These are phyloP conservation scores for Conomelus anceps DNA, from an alignment of 2,888 invertebrate species.

Conservation along the genomic window DNA sequence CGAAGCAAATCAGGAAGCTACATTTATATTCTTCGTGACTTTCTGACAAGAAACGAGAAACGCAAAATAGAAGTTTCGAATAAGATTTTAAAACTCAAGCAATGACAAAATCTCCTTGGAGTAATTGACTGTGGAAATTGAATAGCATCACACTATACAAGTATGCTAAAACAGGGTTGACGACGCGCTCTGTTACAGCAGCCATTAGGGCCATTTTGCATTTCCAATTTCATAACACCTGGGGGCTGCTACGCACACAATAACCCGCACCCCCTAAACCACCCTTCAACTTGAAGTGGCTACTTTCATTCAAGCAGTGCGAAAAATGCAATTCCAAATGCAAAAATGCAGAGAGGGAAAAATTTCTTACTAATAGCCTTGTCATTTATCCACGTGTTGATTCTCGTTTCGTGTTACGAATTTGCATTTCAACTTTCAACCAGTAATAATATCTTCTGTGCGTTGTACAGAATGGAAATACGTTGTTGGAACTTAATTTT, in stretches of 20 bases:
- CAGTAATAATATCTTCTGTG: neutral
- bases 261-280: neutral
- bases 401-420: too few relatives aligned
- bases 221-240: slow-evolving; percentile 32
- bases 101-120: neutral
- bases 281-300: neutral
- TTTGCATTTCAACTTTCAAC: neutral
- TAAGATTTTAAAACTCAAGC: neutral
- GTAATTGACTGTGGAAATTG: neutral
- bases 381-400: neutral
- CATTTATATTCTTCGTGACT: too few relatives aligned
- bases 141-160: neutral
- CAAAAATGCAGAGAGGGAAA: neutral
- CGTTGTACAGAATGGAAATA: neutral
- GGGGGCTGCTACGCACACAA: slow-evolving; percentile 18
- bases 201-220: slow-evolving; percentile 28
- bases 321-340: neutral
- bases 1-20: too few relatives aligned
- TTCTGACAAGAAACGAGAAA: too few relatives aligned
- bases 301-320: neutral
- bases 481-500: neutral
- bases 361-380: neutral
- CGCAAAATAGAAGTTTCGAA: neutral
- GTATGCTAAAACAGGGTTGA: neutral
- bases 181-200: neutral